A percentile compares a stretch with the other conserved stretches of the same genome.
phyloP scores from a whole-genome alignment of 2,888 invertebrate genomes.

The Bombylius major region DNA sequence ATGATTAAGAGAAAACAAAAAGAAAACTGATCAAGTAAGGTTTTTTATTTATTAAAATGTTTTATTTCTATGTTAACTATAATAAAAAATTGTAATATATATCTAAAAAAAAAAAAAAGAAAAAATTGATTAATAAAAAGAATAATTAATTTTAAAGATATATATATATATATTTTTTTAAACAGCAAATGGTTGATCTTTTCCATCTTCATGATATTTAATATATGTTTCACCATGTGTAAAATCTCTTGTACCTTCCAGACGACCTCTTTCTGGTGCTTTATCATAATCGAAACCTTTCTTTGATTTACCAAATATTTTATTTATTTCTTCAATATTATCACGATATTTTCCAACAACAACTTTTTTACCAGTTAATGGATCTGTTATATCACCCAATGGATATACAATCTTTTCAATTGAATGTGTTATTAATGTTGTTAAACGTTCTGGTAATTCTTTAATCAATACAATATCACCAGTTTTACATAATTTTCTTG shows the following conservation, averaged over 20 bases:
- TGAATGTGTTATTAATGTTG: constrained; percentile 65
- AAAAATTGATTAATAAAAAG: too few species aligned
- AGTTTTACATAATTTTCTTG: constrained; percentile 59
- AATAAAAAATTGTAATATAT: too few species aligned
- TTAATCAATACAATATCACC: constrained; percentile 75
- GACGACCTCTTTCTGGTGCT: constrained; percentile 67
- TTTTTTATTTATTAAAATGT: too few species aligned
- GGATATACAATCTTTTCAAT: constrained; percentile 69
- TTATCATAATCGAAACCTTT: constrained; percentile 61
- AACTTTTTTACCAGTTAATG: constrained; percentile 68
- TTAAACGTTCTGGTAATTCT: constrained; percentile 56
- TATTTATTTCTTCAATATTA: constrained; percentile 51
- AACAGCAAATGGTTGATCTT: constrained; percentile 58
- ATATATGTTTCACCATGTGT: constrained; percentile 62
- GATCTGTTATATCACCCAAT: constrained; percentile 75
- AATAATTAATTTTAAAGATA: too few species aligned
- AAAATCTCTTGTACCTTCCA: constrained; percentile 71
- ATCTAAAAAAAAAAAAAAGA: too few species aligned
- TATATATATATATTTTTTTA: constrained; percentile 26
- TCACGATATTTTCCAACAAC: constrained; percentile 62
- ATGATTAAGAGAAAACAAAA: too few species aligned
- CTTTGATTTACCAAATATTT: constrained; percentile 55
- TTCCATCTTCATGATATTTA: constrained; percentile 65
- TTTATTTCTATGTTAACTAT: too few species aligned
- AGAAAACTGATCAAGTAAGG: too few species aligned